Evolutionary conservation across 2,113 vertebrate species (phyloP), one percentile per base, ranked within the genome.

Genomic region (Machaerirhynchus nigripectus): DNA sequence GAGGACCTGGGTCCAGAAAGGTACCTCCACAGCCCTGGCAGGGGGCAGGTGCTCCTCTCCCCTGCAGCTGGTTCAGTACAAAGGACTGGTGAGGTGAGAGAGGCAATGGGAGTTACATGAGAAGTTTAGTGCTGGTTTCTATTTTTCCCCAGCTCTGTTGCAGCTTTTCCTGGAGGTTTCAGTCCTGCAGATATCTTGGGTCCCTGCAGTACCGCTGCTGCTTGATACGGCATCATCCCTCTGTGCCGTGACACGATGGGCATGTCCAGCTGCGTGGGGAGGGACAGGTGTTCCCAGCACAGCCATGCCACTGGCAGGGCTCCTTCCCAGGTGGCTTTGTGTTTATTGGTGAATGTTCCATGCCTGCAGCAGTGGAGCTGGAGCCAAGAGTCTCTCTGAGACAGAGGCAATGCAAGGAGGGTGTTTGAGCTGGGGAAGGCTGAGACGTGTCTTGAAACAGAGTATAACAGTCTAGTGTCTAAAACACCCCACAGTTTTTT

Each of bases 241-340:
- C 6, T 20, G 60, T 5, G 13, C 33, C 0, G 4, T 2, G 15
- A 6, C 7, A 5, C 0, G 13, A 3, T 13, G 49, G 74, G 7
- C 7, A 1, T 1, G 15, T 13, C 52, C 39, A 11, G 21, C 53
- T 22, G 5, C 33, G 0, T 0, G 6, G 50, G 40, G 46, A 49
- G 46, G 44, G 37, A 37, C 12, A 10, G 23, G 24, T 3, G 60
- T 3, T 28, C 65, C 33, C 37, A 57, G 55, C 53, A 47, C 2
- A 14, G 15, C 42, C n/a, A 0, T 30, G 21, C 5, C 9, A 11
- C 28, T 16, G 9, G 6, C 26, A 60, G 55, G 37, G 52, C 21
- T 63, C 13, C 42, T 77, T 77, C 64, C 75, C 56, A 13, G 8
- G 1, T 4, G 9, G 16, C 5, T 76, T 17, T 49, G 28, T 17